phyloP scores from a whole-genome alignment of 2,113 vertebrate species.

The Progne subis region DNA sequence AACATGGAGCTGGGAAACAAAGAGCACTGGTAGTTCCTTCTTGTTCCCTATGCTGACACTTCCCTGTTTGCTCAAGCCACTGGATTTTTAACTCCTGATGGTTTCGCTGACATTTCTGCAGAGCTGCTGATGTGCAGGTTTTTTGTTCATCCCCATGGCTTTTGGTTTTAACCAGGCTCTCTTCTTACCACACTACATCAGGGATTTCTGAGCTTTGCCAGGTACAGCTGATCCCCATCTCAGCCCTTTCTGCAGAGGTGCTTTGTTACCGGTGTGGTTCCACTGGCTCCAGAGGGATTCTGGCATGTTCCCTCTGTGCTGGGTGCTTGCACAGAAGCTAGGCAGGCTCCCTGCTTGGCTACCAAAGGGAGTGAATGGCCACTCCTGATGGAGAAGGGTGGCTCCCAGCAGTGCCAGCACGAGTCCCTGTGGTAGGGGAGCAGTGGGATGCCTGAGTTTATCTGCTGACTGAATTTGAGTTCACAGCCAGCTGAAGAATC shows the following conservation, averaged over 20 bases:
- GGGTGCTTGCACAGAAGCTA: not conserved
- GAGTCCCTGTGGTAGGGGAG: accelerated
- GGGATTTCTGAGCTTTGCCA: not conserved
- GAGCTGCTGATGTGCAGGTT: not conserved
- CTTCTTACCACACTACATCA: not conserved
- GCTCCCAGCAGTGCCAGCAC: accelerated
- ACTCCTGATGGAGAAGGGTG: not conserved
- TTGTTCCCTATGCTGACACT: not conserved
- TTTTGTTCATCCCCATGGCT: not conserved
- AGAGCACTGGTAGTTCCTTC: not conserved
- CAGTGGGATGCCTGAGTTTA: not conserved
- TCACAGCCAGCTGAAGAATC: not conserved
- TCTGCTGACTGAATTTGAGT: not conserved
- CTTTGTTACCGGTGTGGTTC: not conserved
- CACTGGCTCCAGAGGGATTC: not conserved
- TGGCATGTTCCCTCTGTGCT: not conserved
- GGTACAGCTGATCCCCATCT: not conserved
- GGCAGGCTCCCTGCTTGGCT: not conserved
- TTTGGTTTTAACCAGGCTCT: not conserved
- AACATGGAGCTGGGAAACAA: not conserved
- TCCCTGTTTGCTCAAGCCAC: not conserved
- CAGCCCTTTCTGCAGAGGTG: not conserved
- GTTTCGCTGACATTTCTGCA: not conserved
- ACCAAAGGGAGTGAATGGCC: not conserved
- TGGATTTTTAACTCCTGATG: not conserved